Evolutionary conservation across 2,888 invertebrate species (phyloP), one percentile per base, ranked within the genome.

Genomic region (Parascotia fuliginaria): DNA sequence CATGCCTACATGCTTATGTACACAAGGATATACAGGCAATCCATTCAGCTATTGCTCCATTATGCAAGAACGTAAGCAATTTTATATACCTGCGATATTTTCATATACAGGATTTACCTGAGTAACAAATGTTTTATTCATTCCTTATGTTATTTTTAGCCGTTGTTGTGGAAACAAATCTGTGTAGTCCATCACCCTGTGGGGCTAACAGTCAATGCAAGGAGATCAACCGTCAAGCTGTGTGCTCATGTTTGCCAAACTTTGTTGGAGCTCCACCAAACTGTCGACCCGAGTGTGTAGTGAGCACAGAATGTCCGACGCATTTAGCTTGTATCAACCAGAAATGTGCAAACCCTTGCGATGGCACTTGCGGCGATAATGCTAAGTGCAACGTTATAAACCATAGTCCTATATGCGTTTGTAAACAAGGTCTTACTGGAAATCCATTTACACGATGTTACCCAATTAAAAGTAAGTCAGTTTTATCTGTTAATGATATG

Each of bases 141-240:
- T 37, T 36, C 44, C 29, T 38, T 34, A 41, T 50, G 29, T 37
- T 29, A 12, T 38, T 88, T 86, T 46, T 58, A 91, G 91, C 89
- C 29, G 70, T 77, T 69, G 33, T 81, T 34, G 45, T 77, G 24
- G 84, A 84, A 68, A 73, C 55, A 9, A 83, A 85, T 65, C 85
- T 88, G 12, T 92, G 92, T 50, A 82, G 53, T 56, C 91, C 91
- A 37, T 94, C 95, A 34, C 96, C 95, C 0, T 96, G 96, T 77
- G 96, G 96, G 45, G 94, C 95, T 0, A 95, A 96, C 74, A 96
- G 96, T 65, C 95, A 96, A 77, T 96, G 96, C 73, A 94, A 95
- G 49, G 94, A 94, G 80, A 89, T 94, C 2, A 95, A 96, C 72
- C 93, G 93, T 7, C 95, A 96, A 77, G 95, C 95, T 0, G 94